phyloP scores from a whole-genome alignment of 2,113 vertebrate species.

The Erinaceus europaeus region DNA sequence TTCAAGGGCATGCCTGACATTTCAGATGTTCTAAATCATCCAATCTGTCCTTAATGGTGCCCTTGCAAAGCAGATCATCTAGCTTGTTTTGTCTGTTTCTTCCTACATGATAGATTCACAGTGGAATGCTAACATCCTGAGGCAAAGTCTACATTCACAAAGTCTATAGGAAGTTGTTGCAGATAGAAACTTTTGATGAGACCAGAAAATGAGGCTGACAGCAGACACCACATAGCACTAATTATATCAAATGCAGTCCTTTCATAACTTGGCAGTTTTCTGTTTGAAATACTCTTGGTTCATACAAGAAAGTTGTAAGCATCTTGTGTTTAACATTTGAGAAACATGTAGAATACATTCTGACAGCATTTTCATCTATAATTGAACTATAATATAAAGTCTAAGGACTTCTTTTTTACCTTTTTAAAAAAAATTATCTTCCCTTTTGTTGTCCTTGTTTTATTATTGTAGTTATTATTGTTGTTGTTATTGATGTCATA shows the following conservation, averaged over 20 bases:
- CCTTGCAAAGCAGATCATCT: constrained; percentile 25
- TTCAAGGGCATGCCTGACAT: background rate
- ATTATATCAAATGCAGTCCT: background rate
- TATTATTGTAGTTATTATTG: too few species aligned
- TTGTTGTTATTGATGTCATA: too few species aligned
- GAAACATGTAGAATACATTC: background rate
- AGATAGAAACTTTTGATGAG: constrained; percentile 6
- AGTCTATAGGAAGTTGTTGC: background rate
- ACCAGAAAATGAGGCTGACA: background rate
- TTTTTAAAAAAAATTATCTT: constrained; percentile 26
- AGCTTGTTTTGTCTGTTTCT: background rate
- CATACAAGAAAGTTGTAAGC: background rate
- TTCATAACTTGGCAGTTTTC: background rate
- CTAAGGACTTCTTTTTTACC: too few species aligned
- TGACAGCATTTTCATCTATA: background rate
- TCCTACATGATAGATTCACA: background rate
- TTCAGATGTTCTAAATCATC: background rate
- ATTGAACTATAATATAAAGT: background rate
- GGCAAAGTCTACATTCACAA: constrained; percentile 23
- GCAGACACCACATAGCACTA: background rate
- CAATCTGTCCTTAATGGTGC: background rate
- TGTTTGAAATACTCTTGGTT: background rate
- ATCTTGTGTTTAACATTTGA: background rate
- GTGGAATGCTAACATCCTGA: constrained; percentile 35
- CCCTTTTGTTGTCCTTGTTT: background rate